Conservation (phyloP, 2,888 invertebrate genomes). For the Heteropelma amictum region DNA sequence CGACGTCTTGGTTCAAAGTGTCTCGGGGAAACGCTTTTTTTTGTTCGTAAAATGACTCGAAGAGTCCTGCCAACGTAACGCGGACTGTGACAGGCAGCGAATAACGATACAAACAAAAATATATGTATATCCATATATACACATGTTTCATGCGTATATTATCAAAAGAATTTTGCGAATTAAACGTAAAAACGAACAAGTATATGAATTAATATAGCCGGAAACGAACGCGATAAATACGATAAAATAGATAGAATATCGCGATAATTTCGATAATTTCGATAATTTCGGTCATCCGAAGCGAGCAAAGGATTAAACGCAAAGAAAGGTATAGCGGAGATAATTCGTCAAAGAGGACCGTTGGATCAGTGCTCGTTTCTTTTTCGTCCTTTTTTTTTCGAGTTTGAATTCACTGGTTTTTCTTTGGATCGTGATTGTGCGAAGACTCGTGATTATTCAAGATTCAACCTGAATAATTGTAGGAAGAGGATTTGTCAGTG, state of each 20-base stretch:
- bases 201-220: constrained; percentile 15
- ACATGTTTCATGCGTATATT: constrained; percentile 12
- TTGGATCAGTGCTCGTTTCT: constrained; percentile 48
- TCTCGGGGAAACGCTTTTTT: constrained; percentile 80
- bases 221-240: constrained; percentile 46
- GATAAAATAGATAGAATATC: constrained; percentile 34
- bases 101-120: too few relatives aligned
- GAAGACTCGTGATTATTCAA: constrained; percentile 53
- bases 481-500: constrained; percentile 58
- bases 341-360: constrained; percentile 13
- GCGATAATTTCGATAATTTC: constrained; percentile 42
- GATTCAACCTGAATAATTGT: constrained; percentile 47
- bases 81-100: constrained; percentile 77
- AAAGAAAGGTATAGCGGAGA: constrained; percentile 32
- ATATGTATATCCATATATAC: constrained; percentile 54
- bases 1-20: constrained; percentile 89
- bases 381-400: constrained; percentile 38
- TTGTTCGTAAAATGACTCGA: constrained; percentile 83
- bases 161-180: constrained; percentile 41
- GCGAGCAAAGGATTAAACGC: constrained; percentile 22
- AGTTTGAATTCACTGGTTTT: not conserved
- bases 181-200: constrained; percentile 41
- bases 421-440: constrained; percentile 49
- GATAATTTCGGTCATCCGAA: constrained; percentile 19
- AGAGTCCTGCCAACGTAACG: constrained; percentile 82